Evolutionary conservation across 2,113 vertebrate species (phyloP).

Genomic region (Rhizomys pruinosus): DNA sequence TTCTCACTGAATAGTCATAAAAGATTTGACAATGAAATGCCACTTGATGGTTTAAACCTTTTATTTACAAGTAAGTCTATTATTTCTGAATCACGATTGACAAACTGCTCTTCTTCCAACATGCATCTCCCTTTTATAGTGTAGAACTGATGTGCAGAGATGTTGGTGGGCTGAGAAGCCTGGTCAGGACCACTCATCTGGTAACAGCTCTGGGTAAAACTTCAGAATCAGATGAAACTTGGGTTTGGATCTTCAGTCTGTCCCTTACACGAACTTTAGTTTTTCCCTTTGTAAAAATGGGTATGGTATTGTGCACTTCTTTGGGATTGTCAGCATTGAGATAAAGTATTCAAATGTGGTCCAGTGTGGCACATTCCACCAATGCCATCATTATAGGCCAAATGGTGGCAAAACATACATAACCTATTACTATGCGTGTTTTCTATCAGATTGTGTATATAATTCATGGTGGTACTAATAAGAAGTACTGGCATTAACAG

Average conservation of each 20-base stretch:
- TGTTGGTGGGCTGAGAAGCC: background rate
- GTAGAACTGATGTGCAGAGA: background rate
- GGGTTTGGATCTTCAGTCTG: background rate
- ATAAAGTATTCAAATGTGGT: background rate
- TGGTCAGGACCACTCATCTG: too few relatives aligned
- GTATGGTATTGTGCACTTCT: background rate
- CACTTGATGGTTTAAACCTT: constrained; percentile 6
- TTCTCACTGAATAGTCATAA: background rate
- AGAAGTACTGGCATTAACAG: background rate
- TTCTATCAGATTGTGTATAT: background rate
- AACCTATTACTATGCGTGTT: background rate
- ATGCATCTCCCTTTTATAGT: background rate
- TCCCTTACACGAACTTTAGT: background rate
- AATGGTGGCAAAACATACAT: background rate
- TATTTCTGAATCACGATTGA: background rate
- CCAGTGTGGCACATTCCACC: background rate
- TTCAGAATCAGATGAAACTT: background rate
- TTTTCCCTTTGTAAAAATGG: background rate
- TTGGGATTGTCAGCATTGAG: background rate
- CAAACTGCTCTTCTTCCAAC: background rate
- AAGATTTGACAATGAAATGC: background rate
- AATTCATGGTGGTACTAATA: background rate
- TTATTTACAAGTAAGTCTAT: background rate
- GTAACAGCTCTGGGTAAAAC: too few relatives aligned
- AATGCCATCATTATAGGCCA: background rate